A percentile compares a stretch with the other conserved stretches of the same genome.
Evolutionary conservation across 2,888 invertebrate genomes (phyloP).

Genomic region (Crocallis elinguaria): DNA sequence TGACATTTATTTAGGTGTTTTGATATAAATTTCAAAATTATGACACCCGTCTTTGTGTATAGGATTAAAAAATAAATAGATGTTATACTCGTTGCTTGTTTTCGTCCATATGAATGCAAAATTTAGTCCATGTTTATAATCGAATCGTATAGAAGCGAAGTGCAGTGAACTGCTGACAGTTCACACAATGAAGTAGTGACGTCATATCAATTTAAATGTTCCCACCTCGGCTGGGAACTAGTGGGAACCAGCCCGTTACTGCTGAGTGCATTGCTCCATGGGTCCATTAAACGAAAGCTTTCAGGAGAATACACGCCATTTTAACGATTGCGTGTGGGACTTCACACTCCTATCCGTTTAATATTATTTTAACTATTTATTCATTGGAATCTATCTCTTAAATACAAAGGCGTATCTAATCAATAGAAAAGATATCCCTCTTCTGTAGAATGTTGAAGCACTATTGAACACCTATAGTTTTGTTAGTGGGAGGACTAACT

Average conservation of each 20-base stretch:
- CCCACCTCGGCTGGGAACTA: slow-evolving; percentile 38
- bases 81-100: no score
- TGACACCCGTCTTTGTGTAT: no score
- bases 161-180: slow-evolving; percentile 41
- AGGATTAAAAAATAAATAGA: no score
- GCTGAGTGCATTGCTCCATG: slow-evolving; percentile 44
- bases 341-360: neutral
- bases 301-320: slow-evolving; percentile 1
- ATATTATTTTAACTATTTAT: neutral
- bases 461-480: no score
- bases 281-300: slow-evolving; percentile 2
- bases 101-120: no score
- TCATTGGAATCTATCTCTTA: neutral
- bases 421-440: no score
- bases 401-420: no score
- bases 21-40: no score
- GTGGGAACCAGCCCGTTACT: slow-evolving; percentile 34
- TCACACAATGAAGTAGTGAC: slow-evolving; percentile 47
- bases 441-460: slow-evolving; percentile 28
- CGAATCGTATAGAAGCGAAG: no score
- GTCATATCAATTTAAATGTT: slow-evolving; percentile 47
- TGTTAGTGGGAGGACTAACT: no score
- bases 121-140: no score
- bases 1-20: no score
- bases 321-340: neutral